Conservation (phyloP, 2,113 vertebrate species). For the Malurus melanocephalus region DNA sequence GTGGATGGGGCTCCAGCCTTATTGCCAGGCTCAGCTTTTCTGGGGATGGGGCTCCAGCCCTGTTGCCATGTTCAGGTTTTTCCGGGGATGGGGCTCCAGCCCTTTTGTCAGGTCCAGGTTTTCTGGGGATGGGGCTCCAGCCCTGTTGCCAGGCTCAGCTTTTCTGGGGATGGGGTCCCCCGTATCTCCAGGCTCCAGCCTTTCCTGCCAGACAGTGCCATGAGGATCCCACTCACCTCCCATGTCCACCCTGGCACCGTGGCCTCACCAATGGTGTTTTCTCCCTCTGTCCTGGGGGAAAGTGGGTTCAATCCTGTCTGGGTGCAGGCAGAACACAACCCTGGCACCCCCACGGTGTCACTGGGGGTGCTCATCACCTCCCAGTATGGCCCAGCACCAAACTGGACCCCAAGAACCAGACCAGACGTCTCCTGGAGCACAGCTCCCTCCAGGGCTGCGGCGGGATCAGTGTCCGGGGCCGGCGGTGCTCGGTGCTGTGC, state of each 20-base stretch:
- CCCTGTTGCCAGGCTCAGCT: background rate
- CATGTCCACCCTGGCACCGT: accelerated
- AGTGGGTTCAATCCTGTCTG: background rate
- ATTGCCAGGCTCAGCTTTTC: background rate
- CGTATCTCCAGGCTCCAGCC: background rate
- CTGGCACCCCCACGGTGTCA: accelerated
- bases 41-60: background rate
- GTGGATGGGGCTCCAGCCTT: background rate
- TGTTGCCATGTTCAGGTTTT: too few relatives aligned
- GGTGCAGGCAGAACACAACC: too few relatives aligned
- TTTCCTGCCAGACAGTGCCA: background rate
- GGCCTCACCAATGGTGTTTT: accelerated
- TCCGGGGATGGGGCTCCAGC: background rate
- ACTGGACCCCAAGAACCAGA: background rate
- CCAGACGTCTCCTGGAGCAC: background rate
- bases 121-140: background rate
- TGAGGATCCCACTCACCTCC: background rate
- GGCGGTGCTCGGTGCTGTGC: accelerated
- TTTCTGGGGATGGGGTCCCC: too few relatives aligned
- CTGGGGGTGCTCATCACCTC: background rate
- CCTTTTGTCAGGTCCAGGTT: background rate
- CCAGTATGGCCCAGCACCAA: background rate
- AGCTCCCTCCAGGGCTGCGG: accelerated
- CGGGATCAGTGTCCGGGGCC: accelerated
- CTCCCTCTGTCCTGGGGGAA: background rate